Evolutionary conservation across 1,140 invertebrate genomes (phyloP), one percentile per base, ranked within the genome.

Genomic region (Leptinotarsa undecemlineata): DNA sequence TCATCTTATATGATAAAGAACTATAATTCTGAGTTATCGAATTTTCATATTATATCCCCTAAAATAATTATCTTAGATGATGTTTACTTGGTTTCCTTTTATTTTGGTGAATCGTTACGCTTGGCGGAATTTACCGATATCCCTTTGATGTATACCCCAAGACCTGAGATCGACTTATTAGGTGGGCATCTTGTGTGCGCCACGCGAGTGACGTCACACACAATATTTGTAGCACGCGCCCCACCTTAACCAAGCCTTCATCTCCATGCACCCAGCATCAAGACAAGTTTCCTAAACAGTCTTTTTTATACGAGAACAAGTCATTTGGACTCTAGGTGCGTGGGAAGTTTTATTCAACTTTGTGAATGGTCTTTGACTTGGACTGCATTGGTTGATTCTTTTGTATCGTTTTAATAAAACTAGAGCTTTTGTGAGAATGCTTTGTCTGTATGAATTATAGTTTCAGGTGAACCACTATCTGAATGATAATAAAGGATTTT

Each of bases 251-350:
- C 71, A 72, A 72, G 71, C 71, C 71, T 72, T 72, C 62, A 72
- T 64, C 51, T 64, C 20, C n/a, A 26, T 47, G 71, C 71, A 72
- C 23, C 20, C 61, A 47, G 61, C 57, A 64, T 72, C 23, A 64
- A 72, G 71, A 64, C 71, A 72, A 72, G 71, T 72, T 72, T 72
- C 71, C 71, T 72, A 72, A 72, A 72, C 71, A 61, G 71, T 72
- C 60, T 60, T 64, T 61, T 51, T 61, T 19, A 19, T 21, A 33
- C 20, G 42, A 62, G 21, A 71, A 62, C 70, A 42, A 71, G 60
- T 62, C 51, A 71, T 61, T 71, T 23, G 21, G 71, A 64, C 23
- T 72, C 21, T 20, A 26, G 42, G 60, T 72, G 33, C 71, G 71
- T 72, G 71, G 71, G 71, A 33, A 33, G 71, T 17, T 48, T 47